Base-by-base conservation (phyloP, 2,113 vertebrate species). In the Empidonax alnorum region DNA sequence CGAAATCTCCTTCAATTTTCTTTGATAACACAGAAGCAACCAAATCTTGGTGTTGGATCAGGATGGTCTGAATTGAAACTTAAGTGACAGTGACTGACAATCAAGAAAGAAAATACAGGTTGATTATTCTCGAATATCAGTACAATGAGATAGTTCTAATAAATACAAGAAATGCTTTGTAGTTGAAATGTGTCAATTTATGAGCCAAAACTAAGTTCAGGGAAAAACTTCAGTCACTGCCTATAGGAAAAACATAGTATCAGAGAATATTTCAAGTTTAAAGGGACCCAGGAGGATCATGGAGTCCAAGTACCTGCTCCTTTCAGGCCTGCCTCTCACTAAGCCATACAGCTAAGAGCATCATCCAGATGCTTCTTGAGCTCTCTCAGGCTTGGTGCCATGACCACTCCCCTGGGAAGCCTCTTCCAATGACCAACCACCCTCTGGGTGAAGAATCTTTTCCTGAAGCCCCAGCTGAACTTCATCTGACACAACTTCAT, bases 251-350 rank as follows among this genome's bases (percentile, higher is more conserved):
- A 68, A 21, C 19, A 50, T 2, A 37, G 19, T 46, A 59, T 27
- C 18, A 33, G 15, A 37, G 7, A 66, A 33, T 9, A 46, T 39
- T 1, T n/a, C 15, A 52, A 30, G 22, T 30, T 46, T 22, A 67
- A 52, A 74, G 44, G 6, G 18, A 50, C 14, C 6, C 1, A 0
- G 10, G 23, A 50, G 18, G 15, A 13, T 66, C 27, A 44, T 33
- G 0, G 0, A 44, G 15, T 39, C 27, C 23, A 67, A 7, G 3
- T 67, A 27, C 6, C 18, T 66, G 37, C 18, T 66, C 12, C 15
- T 74, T 33, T 52, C 33, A 74, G 52, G 6, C 12, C 52, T 52
- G 33, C 10, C 28, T 46, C 3, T 23, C 6, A 9, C 12, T 67
- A 20, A 50, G 19, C 23, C 28, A 11, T 19, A 15, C 3, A 33